Evolutionary conservation across 30 jellyfish, hydroid and myxozoan species (phyloP), one percentile per base, ranked within the genome.

Genomic region (Hydractinia symbiolongicarpus): DNA sequence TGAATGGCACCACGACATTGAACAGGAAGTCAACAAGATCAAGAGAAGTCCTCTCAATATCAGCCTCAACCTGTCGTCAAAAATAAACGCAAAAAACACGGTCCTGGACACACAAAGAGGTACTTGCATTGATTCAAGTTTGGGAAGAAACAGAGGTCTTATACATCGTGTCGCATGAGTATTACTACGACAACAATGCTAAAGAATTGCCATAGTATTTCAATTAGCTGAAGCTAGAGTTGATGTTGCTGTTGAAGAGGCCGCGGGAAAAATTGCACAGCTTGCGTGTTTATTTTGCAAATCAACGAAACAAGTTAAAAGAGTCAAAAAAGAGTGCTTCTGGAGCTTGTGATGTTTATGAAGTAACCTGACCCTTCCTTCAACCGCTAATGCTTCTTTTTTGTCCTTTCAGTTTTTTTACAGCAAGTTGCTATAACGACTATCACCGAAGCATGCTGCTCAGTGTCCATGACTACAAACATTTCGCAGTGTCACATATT

Each of bases 111-210:
- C 69, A 58, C 19, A n/a, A 57, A 10, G 68, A 57, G n/a, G 69
- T 58, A 11, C 15, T 13, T 11, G 69, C 69, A 11, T 58, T 58
- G 69, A 58, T 58, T 3, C 15, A 58, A 11, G 3, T 58, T 11
- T 58, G 69, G 69, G 69, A 58, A 58, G 3, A 58, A 58, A 58
- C 15, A 13, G 69, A 58, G 19, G 69, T 58, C 0, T 58, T 58
- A 16, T 58, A 58, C 3, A 58, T 0, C 69, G 69, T 58, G 69
- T 11, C 15, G 19, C 69, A 58, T 16, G 19, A 13, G 19, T 11
- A 58, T 58, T 58, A 58, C 69, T 58, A 58, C 69, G 69, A 58
- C 19, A 58, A 58, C 19, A 58, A 58, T 58, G 69, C 69, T 13
- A 58, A 58, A 58, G 3, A 58, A 58, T n/a, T 16, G 69, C 69